phyloP scores from a whole-genome alignment of 2,888 invertebrate species.

The Eupeodes luniger region DNA sequence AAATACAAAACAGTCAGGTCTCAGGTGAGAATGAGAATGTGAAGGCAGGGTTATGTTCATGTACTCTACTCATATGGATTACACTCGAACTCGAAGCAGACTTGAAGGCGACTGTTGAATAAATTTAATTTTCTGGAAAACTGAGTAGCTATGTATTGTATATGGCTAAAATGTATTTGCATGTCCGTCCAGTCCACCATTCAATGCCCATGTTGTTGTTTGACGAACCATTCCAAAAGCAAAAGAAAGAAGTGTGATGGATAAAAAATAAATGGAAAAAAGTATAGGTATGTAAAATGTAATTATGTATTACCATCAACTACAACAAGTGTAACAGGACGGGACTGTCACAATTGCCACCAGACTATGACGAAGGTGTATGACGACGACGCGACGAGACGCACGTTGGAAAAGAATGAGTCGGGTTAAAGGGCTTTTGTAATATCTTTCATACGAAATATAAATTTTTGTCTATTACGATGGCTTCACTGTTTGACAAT shows the following conservation, averaged over 20 bases:
- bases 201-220: constrained; percentile 23
- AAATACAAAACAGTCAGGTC: constrained; percentile 42
- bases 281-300: constrained; percentile 31
- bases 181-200: constrained; percentile 21
- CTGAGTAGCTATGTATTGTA: neutral
- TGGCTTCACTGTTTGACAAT: constrained; percentile 21
- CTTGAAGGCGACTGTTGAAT: constrained; percentile 44
- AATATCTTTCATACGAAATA: constrained; percentile 47
- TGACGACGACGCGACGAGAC: neutral
- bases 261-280: constrained; percentile 11
- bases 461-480: constrained; percentile 2
- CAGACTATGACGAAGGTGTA: constrained; percentile 44
- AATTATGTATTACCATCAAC: neutral
- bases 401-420: neutral
- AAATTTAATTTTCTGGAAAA: constrained; percentile 28
- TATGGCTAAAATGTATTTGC: constrained; percentile 20
- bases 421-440: constrained; percentile 20
- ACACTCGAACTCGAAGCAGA: constrained; percentile 25
- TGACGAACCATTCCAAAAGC: constrained; percentile 13
- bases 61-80: constrained; percentile 20
- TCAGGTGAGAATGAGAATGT: neutral
- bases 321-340: constrained; percentile 27
- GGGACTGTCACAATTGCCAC: constrained; percentile 25
- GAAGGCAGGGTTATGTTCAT: constrained; percentile 1
- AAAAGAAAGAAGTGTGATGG: constrained; percentile 32